These are phyloP conservation scores for Digitonthophagus gazella DNA, from an alignment of 2,888 invertebrate species.

Conservation along the genomic window DNA sequence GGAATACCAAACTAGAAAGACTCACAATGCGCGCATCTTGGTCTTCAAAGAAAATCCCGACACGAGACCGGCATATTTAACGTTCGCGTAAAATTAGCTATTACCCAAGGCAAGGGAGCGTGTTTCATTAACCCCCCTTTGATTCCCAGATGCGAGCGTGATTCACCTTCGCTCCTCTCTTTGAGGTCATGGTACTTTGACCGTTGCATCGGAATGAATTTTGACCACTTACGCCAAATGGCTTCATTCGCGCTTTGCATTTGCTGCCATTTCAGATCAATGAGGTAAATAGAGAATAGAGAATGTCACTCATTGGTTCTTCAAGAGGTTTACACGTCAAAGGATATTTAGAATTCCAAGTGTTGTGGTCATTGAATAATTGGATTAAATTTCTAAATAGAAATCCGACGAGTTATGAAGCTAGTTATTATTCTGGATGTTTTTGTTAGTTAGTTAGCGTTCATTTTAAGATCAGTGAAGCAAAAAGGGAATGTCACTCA, in stretches of 20 bases:
- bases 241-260: background rate
- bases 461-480: too few species aligned
- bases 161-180: background rate
- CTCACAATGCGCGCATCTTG: background rate
- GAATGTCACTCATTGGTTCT: too few species aligned
- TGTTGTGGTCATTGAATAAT: too few species aligned
- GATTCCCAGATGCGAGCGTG: background rate
- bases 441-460: background rate
- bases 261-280: background rate
- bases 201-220: background rate
- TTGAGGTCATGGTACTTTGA: background rate
- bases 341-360: too few species aligned
- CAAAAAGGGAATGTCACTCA: too few species aligned
- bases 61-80: background rate
- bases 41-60: background rate
- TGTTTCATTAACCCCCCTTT: background rate
- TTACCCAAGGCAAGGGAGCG: background rate
- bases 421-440: background rate
- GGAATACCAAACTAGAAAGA: background rate
- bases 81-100: background rate
- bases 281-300: too few species aligned
- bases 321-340: too few species aligned
- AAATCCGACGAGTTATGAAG: too few species aligned
- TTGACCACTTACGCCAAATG: background rate
- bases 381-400: too few species aligned